Evolutionary conservation across 1,140 invertebrate species (phyloP).

Genomic region (Bombus sibiricus): DNA sequence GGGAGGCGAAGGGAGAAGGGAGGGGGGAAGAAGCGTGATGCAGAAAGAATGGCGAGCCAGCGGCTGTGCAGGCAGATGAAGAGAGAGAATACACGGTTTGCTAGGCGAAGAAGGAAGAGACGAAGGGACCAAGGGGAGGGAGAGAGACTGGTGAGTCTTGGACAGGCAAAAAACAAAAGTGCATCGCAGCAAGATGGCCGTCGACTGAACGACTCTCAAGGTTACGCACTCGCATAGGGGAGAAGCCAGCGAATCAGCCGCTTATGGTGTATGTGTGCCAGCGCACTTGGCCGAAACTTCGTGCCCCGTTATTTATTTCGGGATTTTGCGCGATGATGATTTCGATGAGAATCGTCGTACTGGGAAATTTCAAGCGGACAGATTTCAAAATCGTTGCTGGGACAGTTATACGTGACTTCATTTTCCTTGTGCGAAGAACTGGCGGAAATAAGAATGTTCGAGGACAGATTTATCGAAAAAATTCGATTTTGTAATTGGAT

Average conservation of each 20-base stretch:
- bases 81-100: slow-evolving; percentile 26
- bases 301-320: slow-evolving; percentile 51
- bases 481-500: no score
- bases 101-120: slow-evolving; percentile 31
- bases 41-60: slow-evolving; percentile 19
- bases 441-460: no score
- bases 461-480: no score
- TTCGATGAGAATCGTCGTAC: no score
- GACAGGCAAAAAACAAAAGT: slow-evolving; percentile 79
- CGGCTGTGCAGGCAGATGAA: background rate
- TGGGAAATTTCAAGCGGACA: no score
- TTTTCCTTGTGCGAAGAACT: no score
- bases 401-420: no score
- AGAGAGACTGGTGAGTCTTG: slow-evolving; percentile 70
- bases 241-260: slow-evolving; percentile 43
- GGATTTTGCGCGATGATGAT: background rate
- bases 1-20: slow-evolving; percentile 17
- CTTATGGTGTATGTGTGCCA: slow-evolving; percentile 56
- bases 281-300: slow-evolving; percentile 33
- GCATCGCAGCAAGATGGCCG: slow-evolving; percentile 81
- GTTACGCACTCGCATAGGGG: slow-evolving; percentile 70
- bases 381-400: no score
- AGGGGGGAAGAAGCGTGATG: slow-evolving; percentile 2
- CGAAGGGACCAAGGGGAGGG: slow-evolving; percentile 30
- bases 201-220: slow-evolving; percentile 79